Conservation (phyloP, 2,113 vertebrate genomes). For the Caretta caretta region DNA sequence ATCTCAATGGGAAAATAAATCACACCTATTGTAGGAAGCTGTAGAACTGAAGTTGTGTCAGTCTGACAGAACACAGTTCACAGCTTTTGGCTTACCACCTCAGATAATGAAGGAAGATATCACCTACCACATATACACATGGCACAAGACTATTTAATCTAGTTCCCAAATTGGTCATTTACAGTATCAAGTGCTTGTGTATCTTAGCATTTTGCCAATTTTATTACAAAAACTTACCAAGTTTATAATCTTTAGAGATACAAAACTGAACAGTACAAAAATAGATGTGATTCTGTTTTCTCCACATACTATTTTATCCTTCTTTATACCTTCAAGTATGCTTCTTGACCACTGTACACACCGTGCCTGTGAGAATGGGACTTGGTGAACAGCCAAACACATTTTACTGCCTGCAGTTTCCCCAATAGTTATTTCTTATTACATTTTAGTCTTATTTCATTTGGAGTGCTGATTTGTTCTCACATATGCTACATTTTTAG, state of each 20-base stretch:
- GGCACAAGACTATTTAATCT: background rate
- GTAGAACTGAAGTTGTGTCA: background rate
- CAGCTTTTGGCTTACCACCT: background rate
- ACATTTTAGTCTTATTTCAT: constrained; percentile 8
- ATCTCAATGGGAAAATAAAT: background rate
- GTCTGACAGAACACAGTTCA: background rate
- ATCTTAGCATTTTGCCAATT: background rate
- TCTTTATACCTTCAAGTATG: background rate
- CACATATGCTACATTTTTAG: background rate
- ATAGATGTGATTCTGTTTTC: background rate
- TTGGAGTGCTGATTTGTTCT: background rate
- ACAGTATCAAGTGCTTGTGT: constrained; percentile 6
- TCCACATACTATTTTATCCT: background rate
- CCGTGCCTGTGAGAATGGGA: constrained; percentile 2
- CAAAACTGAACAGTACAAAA: background rate
- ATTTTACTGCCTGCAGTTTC: background rate
- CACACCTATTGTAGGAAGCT: background rate
- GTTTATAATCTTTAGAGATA: background rate
- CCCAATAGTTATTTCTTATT: background rate
- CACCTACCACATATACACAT: background rate
- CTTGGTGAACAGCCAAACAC: background rate
- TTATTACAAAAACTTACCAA: background rate
- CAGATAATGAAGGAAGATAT: background rate
- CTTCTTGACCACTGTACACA: background rate
- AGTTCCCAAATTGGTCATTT: background rate